Base-by-base conservation (phyloP, 2,113 vertebrate species). In the Triplophysa siluroides region DNA sequence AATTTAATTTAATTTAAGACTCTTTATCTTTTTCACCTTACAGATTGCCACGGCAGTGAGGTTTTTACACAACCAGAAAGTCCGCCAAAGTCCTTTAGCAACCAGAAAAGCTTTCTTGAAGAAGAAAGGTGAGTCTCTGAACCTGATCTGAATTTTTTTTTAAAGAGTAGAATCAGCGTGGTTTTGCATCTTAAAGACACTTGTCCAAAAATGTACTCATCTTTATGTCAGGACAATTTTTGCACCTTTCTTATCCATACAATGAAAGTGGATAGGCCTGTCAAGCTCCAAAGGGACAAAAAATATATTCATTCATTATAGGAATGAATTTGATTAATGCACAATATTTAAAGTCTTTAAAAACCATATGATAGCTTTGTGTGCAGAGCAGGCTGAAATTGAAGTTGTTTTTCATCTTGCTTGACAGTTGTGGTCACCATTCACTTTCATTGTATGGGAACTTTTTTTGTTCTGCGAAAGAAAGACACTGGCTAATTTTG, bases 11-110 rank as follows among this genome's bases (percentile, higher is more conserved):
- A 41, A 50, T 72, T 11, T 76, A 76, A 45, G 60, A 61, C 21
- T 52, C 43, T 52, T 56, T 58, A 3, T 29, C 43, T 21, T 45
- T 52, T 56, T 71, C 38, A 13, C 87, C 75, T 87, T 80, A 38
- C 90, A 99, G 97, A 95, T 99, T 87, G 91, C 93, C 82, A 99
- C 98, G 18, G 97, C 97, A 70, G 94, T 98, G 85, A 97, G 98
- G 90, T 99, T 99, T 91, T 92, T 99, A 54, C 96, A 98, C 89
- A 98, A 99, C 90, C 93, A 94, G 8, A 94, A 96, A 79, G 98
- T 99, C 68, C 95, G 93, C 54, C 95, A 98, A 86, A 99, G 97
- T 84, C 95, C 96, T 0, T 78, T 97, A 69, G 91, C 92, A 66
- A 94, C 92, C 86, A 93, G 95, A 91, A 98, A 93, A 93, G 93